Conservation (phyloP, 2,888 invertebrate genomes). For the Nephrotoma flavescens region DNA sequence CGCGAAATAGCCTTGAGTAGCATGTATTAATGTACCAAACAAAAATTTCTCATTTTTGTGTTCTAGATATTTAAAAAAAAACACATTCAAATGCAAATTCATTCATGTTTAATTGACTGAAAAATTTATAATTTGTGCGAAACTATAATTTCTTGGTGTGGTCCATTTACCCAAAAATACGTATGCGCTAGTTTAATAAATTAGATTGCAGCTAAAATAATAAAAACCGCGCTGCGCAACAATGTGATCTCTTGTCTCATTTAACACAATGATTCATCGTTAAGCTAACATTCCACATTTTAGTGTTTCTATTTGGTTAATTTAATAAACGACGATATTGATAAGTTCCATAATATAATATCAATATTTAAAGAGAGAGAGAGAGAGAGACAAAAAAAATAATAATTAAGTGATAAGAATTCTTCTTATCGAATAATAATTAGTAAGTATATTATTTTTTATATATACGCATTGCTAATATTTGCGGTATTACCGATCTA, state of each 20-base stretch:
- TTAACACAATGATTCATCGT: not conserved
- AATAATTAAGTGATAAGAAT: not conserved
- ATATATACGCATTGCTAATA: not conserved
- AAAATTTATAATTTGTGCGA: not conserved
- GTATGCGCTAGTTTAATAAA: not conserved
- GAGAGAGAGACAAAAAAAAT: not conserved
- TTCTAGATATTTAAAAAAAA: no score
- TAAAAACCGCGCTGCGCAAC: not conserved
- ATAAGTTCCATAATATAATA: not conserved
- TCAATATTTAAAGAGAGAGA: not conserved
- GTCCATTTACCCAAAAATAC: not conserved
- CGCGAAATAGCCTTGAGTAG: no score
- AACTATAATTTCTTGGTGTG: not conserved
- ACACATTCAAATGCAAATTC: not conserved
- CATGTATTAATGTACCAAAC: no score
- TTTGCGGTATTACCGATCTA: not conserved
- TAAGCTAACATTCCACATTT: not conserved
- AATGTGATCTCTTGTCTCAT: not conserved
- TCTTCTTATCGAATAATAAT: not conserved
- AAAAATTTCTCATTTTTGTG: no score
- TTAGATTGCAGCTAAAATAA: not conserved
- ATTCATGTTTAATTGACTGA: not conserved
- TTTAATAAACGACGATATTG: not conserved
- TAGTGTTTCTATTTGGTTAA: not conserved
- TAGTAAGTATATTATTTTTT: not conserved